Evolutionary conservation across 2,797 vertebrate species (phyloP), one percentile per base, ranked within the genome.

Genomic region (Tinamus major): DNA sequence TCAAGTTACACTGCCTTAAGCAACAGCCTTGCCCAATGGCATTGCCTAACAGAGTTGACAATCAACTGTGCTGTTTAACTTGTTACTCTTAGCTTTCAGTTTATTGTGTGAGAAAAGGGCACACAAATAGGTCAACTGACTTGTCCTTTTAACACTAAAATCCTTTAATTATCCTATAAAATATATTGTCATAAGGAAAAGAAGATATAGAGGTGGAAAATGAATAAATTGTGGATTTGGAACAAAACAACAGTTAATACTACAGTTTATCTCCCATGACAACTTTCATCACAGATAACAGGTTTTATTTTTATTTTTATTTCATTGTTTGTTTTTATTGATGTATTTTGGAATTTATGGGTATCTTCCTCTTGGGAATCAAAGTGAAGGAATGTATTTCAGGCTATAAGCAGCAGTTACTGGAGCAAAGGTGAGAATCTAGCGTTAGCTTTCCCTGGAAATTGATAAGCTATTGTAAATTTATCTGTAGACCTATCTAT

Each of bases 1-100:
- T 85, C 65, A 70, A 14, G 49, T 93, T 93, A 67, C 31, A 19
- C 64, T 35, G 24, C 37, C 48, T 79, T 81, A 82, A 70, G 72
- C 10, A 95, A 92, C 16, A 87, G 48, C 17, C 49, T 95, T 95
- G 80, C 92, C 51, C 68, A 76, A 91, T 16, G 33, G 8, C 29
- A 61, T 97, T 97, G 76, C 89, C 37, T 80, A 95, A 96, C 13
- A 65, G 33, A 62, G 20, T 13, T 94, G 79, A 46, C 63, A 84
- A 27, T 49, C 23, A 90, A 31, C 18, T 1, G 2, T 51, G 51
- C 44, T 64, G 11, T 51, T 79, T 67, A 63, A 80, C 44, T 76
- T 51, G 27, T 63, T 80, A 74, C 48, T 87, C 58, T 69, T 55
- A 70, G 72, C 13, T 65, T 48, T 58, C 51, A 39, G 63, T n/a